Evolutionary conservation across 2,113 vertebrate genomes (phyloP).

Genomic region (Glareola pratincola): DNA sequence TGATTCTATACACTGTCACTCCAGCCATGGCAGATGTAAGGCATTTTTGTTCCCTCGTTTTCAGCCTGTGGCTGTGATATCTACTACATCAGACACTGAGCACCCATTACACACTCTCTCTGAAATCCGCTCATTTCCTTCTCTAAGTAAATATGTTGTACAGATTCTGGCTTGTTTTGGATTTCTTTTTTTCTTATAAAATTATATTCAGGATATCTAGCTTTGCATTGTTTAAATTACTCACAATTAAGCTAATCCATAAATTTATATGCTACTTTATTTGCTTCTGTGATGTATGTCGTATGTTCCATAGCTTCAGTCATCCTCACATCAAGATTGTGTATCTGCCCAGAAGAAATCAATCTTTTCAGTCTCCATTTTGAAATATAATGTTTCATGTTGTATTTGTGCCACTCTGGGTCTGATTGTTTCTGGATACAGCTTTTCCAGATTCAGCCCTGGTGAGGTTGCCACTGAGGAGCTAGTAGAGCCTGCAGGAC

Average conservation of each 20-base stretch:
- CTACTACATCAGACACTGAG: neutral
- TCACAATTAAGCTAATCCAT: neutral
- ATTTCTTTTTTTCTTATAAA: neutral
- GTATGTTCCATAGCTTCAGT: neutral
- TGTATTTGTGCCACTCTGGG: neutral
- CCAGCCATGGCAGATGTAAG: neutral
- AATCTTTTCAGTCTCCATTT: neutral
- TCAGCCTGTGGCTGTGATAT: neutral
- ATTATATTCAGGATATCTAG: neutral
- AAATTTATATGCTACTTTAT: neutral
- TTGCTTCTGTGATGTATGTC: neutral
- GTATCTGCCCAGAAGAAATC: neutral
- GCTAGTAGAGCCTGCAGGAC: neutral
- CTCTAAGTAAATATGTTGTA: neutral
- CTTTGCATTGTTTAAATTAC: neutral
- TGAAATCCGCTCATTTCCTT: neutral
- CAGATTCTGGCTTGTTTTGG: neutral
- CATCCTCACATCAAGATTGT: neutral
- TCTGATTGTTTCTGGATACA: neutral
- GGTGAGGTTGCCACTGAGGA: neutral
- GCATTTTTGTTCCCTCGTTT: neutral
- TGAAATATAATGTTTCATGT: neutral
- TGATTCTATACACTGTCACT: neutral
- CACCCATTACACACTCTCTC: neutral
- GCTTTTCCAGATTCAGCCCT: neutral